These are phyloP conservation scores for Ascidia mentula DNA, from an alignment of 23 tunicate genomes.

Conservation along the genomic window DNA sequence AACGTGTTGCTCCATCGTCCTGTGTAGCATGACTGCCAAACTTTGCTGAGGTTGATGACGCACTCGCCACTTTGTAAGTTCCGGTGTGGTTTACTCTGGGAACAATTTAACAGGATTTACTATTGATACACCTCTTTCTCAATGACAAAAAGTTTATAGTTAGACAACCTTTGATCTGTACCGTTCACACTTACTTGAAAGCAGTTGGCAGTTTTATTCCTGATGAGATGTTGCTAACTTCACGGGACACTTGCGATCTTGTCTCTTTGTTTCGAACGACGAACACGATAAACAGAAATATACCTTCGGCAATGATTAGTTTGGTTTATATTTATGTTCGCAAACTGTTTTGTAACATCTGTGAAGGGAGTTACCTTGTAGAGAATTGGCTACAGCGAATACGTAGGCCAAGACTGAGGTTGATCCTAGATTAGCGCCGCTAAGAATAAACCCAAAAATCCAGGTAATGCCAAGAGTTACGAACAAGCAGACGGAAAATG, in stretches of 20 bases:
- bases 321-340: not conserved
- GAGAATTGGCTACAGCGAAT: not conserved
- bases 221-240: not conserved
- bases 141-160: too few species aligned
- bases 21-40: not conserved
- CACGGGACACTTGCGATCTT: too few species aligned
- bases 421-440: not conserved
- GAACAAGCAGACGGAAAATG: not conserved
- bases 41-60: not conserved
- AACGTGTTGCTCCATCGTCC: not conserved
- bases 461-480: not conserved
- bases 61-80: not conserved
- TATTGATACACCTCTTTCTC: too few species aligned
- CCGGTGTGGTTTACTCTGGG: not conserved
- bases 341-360: too few species aligned
- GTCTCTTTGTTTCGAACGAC: not conserved
- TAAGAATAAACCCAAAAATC: not conserved
- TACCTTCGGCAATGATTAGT: not conserved
- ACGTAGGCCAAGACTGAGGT: not conserved
- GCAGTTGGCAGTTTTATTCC: not conserved
- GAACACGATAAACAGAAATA: not conserved
- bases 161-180: not conserved
- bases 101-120: too few species aligned
- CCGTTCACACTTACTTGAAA: not conserved
- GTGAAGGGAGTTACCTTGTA: not conserved